Evolutionary conservation across 2,888 invertebrate species (phyloP).

Genomic region (Spisula solida): DNA sequence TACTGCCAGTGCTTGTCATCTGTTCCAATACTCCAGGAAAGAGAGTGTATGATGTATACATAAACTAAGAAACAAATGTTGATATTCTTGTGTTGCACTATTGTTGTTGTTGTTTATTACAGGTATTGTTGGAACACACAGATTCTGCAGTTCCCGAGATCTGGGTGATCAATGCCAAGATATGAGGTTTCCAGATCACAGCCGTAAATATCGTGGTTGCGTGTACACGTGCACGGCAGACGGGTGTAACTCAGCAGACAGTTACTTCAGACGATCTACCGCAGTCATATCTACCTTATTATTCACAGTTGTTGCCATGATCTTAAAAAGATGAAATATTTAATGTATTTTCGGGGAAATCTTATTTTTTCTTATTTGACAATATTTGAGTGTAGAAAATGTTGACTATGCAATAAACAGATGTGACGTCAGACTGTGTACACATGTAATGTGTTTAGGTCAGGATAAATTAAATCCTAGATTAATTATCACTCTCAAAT

Average conservation of each 20-base stretch:
- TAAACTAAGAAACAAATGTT: too few species aligned
- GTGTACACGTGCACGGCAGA: conserved; percentile 86
- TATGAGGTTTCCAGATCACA: conserved; percentile 87
- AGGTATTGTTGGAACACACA: conserved; percentile 87
- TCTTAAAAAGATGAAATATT: conserved; percentile 50
- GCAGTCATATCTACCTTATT: conserved; percentile 45
- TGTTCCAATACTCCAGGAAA: too few species aligned
- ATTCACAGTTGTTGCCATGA: conserved; percentile 37
- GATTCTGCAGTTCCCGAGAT: conserved; percentile 87
- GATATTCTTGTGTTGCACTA: too few species aligned
- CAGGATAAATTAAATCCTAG: too few species aligned
- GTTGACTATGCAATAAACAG: conserved; percentile 2
- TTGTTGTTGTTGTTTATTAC: conserved; percentile 19
- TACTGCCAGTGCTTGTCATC: too few species aligned
- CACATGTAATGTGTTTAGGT: too few species aligned
- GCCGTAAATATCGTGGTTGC: conserved; percentile 87
- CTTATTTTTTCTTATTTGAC: background rate
- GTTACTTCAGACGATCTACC: conserved; percentile 34
- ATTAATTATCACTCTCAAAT: too few species aligned
- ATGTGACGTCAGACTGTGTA: too few species aligned
- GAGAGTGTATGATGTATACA: too few species aligned
- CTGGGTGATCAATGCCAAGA: conserved; percentile 87
- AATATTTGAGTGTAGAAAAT: background rate
- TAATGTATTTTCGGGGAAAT: background rate
- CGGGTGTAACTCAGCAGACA: conserved; percentile 82